A percentile compares a stretch with the other conserved stretches of the same genome.
Conservation (phyloP, 2,888 invertebrate species). For the Pseudococcus viburni region DNA sequence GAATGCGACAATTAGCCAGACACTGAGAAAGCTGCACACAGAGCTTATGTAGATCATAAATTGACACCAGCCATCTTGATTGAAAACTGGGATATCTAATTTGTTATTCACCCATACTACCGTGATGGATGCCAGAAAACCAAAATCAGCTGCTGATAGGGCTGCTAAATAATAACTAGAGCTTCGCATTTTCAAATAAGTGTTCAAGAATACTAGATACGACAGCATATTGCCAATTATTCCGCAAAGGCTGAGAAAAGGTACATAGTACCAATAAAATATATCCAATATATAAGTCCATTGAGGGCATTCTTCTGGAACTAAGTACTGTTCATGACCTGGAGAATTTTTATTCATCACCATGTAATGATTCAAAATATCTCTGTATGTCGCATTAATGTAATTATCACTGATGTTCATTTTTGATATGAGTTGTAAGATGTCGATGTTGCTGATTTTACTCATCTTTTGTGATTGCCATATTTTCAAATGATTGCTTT, state of each 20-base stretch:
- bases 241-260: conserved; percentile 76
- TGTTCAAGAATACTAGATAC: conserved; percentile 76
- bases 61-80: conserved; percentile 76
- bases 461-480: not conserved
- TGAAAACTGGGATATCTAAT: conserved; percentile 71
- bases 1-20: conserved; percentile 81
- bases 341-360: not conserved
- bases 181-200: conserved; percentile 76
- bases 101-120: conserved; percentile 75
- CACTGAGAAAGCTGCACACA: conserved; percentile 77
- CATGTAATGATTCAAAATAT: not conserved
- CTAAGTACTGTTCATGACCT: not conserved
- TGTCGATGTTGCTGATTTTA: not conserved
- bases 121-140: conserved; percentile 75
- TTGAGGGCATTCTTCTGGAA: conserved; percentile 67
- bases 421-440: not conserved
- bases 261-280: conserved; percentile 76
- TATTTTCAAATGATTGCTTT: not conserved
- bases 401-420: conserved; percentile 43
- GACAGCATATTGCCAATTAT: conserved; percentile 75
- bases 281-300: conserved; percentile 72
- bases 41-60: conserved; percentile 74
- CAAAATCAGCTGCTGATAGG: conserved; percentile 76
- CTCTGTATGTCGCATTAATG: not conserved
- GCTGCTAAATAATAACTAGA: conserved; percentile 79